Percentiles rank a stretch among this genome's conserved stretches.
These are phyloP conservation scores for Rhizomys pruinosus DNA, from an alignment of 2,113 vertebrate species.

Conservation along the genomic window DNA sequence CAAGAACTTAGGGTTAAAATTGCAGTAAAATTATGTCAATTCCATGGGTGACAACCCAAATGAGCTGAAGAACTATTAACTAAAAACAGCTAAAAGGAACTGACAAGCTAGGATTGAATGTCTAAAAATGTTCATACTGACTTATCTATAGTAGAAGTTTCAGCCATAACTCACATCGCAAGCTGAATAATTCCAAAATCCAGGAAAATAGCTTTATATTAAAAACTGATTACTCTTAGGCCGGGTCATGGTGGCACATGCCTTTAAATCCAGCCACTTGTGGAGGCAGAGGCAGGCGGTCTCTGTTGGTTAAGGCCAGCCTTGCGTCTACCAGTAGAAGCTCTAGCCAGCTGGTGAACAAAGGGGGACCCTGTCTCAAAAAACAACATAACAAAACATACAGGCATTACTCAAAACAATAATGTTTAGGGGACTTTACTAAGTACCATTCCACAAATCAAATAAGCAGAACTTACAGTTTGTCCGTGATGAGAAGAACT, in stretches of 20 bases:
- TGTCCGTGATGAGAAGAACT: conserved; percentile 97
- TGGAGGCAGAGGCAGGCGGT: no score
- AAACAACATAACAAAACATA: no score
- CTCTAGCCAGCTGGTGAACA: no score
- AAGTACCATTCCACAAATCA: conserved; percentile 20
- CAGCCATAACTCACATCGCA: conserved; percentile 8
- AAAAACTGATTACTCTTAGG: conserved; percentile 43
- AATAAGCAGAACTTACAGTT: conserved; percentile 93
- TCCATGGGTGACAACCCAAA: not conserved
- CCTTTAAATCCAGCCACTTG: no score
- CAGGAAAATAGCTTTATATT: conserved; percentile 13
- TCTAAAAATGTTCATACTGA: conserved; percentile 29
- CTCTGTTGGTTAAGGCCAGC: no score
- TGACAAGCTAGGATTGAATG: conserved; percentile 37
- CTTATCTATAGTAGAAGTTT: conserved; percentile 33
- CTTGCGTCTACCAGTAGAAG: no score
- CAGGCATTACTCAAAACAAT: no score
- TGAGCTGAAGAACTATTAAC: conserved; percentile 23
- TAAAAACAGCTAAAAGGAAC: conserved; percentile 43
- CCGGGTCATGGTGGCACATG: no score
- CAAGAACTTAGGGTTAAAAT: conserved; percentile 25
- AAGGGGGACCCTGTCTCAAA: no score
- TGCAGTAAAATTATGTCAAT: conserved; percentile 49
- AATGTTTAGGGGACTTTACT: no score
- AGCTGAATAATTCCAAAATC: conserved; percentile 34